Percentiles rank a stretch among this genome's conserved stretches.
Evolutionary conservation across 2,888 invertebrate genomes (phyloP).

Genomic region (Volucella inflata): DNA sequence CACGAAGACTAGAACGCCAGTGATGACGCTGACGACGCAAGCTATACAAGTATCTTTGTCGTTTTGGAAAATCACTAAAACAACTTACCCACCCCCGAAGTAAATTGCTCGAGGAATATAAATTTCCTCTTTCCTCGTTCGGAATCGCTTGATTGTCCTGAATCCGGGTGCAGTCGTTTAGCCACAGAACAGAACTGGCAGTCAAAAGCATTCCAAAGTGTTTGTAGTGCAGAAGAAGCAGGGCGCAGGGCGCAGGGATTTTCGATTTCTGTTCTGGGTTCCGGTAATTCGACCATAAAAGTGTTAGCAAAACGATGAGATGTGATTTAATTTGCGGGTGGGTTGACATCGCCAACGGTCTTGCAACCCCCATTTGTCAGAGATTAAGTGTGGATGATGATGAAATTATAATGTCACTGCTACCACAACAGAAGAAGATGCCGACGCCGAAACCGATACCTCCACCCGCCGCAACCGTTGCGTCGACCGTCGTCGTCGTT

Average conservation of each 20-base stretch:
- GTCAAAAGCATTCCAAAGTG: too few relatives aligned
- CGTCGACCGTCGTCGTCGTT: constrained; percentile 69
- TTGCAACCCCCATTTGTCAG: constrained; percentile 71
- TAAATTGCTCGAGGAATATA: constrained; percentile 73
- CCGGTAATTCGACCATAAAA: constrained; percentile 79
- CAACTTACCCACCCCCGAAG: constrained; percentile 72
- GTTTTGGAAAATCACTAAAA: constrained; percentile 75
- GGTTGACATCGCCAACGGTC: constrained; percentile 62
- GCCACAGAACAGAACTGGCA: not conserved
- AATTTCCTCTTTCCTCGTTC: constrained; percentile 64
- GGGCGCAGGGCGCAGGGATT: constrained; percentile 23
- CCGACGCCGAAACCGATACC: constrained; percentile 57
- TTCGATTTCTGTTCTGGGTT: constrained; percentile 34
- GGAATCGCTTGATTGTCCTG: constrained; percentile 13
- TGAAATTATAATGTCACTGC: constrained; percentile 75
- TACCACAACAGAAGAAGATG: constrained; percentile 63
- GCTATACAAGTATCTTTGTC: constrained; percentile 42
- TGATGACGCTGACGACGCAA: constrained; percentile 21
- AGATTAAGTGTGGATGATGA: constrained; percentile 70
- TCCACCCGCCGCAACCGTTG: too few relatives aligned
- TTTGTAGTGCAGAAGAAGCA: not conserved
- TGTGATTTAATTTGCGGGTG: constrained; percentile 78
- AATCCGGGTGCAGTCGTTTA: constrained; percentile 58
- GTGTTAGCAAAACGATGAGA: constrained; percentile 81
- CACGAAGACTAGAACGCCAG: too few relatives aligned